Percentiles rank a stretch among this genome's conserved stretches.
Evolutionary conservation across 2,113 vertebrate species (phyloP).

Genomic region (Paramisgurnus dabryanus): DNA sequence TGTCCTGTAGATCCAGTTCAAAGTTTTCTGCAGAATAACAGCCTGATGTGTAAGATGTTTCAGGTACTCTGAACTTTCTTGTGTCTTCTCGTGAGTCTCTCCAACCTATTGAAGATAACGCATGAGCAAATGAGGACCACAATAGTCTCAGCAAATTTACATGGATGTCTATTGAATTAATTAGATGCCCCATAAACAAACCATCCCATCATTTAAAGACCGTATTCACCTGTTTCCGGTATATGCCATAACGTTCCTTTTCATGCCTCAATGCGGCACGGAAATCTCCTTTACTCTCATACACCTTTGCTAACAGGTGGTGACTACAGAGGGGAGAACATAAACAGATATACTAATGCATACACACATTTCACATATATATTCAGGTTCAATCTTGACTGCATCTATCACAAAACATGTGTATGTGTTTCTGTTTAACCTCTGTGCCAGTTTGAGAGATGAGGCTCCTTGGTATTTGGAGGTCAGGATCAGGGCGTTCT

Average conservation of each 20-base stretch:
- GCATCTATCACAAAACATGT: neutral
- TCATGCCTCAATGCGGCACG: conserved; percentile 88
- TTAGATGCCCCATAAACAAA: neutral
- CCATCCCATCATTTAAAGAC: neutral
- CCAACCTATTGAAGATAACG: conserved; percentile 76
- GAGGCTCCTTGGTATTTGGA: conserved; percentile 85
- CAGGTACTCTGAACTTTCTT: conserved; percentile 90
- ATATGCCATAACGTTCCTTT: conserved; percentile 89
- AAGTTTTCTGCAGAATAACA: conserved; percentile 88
- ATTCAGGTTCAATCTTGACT: neutral
- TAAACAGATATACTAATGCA: neutral
- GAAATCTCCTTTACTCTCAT: conserved; percentile 92
- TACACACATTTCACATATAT: neutral
- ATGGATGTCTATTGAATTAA: neutral
- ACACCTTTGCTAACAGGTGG: conserved; percentile 87
- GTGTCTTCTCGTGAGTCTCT: conserved; percentile 85
- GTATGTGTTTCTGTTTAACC: conserved; percentile 65
- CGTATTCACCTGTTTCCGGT: conserved; percentile 83
- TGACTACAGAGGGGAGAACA: conserved; percentile 72
- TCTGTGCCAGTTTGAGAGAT: conserved; percentile 87
- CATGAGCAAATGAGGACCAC: neutral
- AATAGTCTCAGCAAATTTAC: too few species aligned
- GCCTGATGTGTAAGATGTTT: conserved; percentile 91
- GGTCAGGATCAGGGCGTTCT: conserved; percentile 83
- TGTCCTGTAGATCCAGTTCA: conserved; percentile 88